phyloP scores from a whole-genome alignment of 2,797 vertebrate genomes.

The Hipposideros larvatus region DNA sequence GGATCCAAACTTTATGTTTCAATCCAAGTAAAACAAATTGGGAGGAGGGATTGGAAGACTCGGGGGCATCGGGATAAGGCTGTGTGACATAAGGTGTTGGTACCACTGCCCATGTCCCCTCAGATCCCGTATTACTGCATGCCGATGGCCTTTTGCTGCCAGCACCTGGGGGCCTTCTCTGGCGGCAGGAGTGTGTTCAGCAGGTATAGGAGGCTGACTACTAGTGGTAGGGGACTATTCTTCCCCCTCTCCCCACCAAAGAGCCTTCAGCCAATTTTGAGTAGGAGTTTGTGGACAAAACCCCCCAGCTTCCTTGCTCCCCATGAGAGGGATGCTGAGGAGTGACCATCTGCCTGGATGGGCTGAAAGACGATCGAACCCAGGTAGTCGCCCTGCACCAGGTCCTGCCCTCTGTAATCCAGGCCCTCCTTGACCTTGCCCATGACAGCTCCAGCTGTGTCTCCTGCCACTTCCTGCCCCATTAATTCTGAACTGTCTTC shows the following conservation, averaged over 20 bases:
- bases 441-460: neutral
- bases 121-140: neutral
- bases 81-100: neutral
- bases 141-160: neutral
- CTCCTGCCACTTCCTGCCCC: neutral
- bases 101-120: fast-evolving
- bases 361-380: neutral
- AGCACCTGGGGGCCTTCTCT: neutral
- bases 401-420: too few species aligned
- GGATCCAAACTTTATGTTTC: neutral
- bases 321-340: neutral
- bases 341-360: neutral
- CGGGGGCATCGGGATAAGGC: neutral
- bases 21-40: neutral
- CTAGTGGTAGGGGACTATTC: neutral
- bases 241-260: neutral
- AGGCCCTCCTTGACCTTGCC: neutral
- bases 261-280: neutral
- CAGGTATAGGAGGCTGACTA: neutral
- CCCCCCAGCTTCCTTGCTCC: neutral
- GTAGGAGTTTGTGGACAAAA: neutral
- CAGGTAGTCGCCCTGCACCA: neutral
- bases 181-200: neutral
- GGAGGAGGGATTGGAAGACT: neutral
- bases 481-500: neutral